These are phyloP conservation scores for Calameuta filiformis DNA, from an alignment of 2,888 invertebrate species.

Conservation along the genomic window DNA sequence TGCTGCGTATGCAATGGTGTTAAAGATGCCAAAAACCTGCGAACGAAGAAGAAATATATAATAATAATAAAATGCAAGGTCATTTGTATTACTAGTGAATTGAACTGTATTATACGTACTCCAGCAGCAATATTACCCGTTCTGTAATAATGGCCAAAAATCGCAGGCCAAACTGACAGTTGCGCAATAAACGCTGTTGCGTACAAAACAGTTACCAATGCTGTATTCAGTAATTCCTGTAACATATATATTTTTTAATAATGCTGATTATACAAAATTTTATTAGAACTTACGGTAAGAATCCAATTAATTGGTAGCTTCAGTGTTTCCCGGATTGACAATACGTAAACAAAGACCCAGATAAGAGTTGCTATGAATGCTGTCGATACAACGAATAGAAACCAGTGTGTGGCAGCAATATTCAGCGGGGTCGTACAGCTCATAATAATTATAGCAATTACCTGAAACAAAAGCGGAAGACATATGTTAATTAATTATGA, in stretches of 20 bases:
- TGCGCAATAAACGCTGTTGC: conserved; percentile 85
- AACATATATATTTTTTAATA: conserved; percentile 53
- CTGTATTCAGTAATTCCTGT: conserved; percentile 85
- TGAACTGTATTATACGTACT: conserved; percentile 69
- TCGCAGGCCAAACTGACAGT: conserved; percentile 73
- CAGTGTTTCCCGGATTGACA: conserved; percentile 83
- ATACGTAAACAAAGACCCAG: conserved; percentile 83
- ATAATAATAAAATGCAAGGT: not conserved
- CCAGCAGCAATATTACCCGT: conserved; percentile 81
- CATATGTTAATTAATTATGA: not conserved
- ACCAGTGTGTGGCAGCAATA: conserved; percentile 77
- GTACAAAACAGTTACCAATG: conserved; percentile 77
- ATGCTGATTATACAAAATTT: not conserved
- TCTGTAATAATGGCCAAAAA: conserved; percentile 45
- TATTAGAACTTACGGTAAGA: conserved; percentile 74
- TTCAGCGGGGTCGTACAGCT: conserved; percentile 79
- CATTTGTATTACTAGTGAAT: not conserved
- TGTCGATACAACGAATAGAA: conserved; percentile 84
- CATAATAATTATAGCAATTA: conserved; percentile 88
- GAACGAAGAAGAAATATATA: conserved; percentile 4
- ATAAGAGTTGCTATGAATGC: conserved; percentile 85
- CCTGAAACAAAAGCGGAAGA: conserved; percentile 68
- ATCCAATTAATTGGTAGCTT: conserved; percentile 87
- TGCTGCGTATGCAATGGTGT: conserved; percentile 81
- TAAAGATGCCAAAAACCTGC: conserved; percentile 85